These are phyloP conservation scores for Monopis laevigella DNA, from an alignment of 2,888 invertebrate species.

Conservation along the genomic window DNA sequence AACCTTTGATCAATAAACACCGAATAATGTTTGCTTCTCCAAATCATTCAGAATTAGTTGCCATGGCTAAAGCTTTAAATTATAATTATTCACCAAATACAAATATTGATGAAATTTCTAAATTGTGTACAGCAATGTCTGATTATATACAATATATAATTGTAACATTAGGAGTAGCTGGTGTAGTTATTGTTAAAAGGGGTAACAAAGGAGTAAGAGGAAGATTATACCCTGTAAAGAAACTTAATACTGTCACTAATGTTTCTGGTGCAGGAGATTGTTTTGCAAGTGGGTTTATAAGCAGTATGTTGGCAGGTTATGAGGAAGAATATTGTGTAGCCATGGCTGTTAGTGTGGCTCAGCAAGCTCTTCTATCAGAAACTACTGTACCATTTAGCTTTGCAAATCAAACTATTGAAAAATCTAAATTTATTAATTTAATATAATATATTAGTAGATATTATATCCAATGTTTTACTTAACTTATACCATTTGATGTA, in stretches of 20 bases:
- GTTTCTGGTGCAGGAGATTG: constrained; percentile 89
- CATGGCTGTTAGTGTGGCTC: constrained; percentile 71
- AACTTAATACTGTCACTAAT: constrained; percentile 63
- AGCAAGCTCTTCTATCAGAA: constrained; percentile 63
- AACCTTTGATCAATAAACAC: constrained; percentile 67
- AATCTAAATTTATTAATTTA: background rate
- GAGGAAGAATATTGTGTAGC: constrained; percentile 67
- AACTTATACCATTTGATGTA: too few species aligned
- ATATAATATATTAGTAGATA: too few species aligned
- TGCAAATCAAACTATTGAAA: background rate
- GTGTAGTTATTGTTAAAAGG: constrained; percentile 58
- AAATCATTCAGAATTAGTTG: constrained; percentile 78
- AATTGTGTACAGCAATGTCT: constrained; percentile 44
- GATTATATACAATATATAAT: constrained; percentile 63
- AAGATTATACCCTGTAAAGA: constrained; percentile 42
- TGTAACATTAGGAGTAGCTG: constrained; percentile 70
- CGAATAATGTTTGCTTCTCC: constrained; percentile 77
- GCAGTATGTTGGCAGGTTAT: constrained; percentile 65
- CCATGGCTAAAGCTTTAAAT: constrained; percentile 62
- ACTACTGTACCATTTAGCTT: constrained; percentile 61
- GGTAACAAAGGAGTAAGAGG: constrained; percentile 23
- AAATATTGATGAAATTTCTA: constrained; percentile 28
- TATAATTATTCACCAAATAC: constrained; percentile 29
- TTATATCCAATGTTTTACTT: too few species aligned
- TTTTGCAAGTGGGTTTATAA: constrained; percentile 75